Percentiles rank a stretch among this genome's conserved stretches.
These are phyloP conservation scores for Trichonephila clavata DNA, from an alignment of 1,140 invertebrate genomes.

Conservation along the genomic window DNA sequence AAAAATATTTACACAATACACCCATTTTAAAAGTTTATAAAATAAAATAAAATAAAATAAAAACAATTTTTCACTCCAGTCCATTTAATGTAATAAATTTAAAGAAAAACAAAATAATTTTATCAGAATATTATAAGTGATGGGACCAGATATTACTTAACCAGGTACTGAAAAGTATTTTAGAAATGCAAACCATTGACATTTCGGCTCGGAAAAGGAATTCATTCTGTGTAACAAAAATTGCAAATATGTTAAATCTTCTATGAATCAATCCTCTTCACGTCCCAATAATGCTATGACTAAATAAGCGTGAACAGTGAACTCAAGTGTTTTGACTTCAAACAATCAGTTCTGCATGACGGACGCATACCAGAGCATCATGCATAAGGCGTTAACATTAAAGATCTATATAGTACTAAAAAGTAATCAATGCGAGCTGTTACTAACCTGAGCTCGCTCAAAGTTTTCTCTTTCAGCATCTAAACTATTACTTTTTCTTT, in stretches of 20 bases:
- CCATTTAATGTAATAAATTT: background rate
- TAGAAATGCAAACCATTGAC: slow-evolving; percentile 26
- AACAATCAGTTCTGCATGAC: slow-evolving; percentile 75
- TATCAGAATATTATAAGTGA: background rate
- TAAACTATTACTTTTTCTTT: slow-evolving; percentile 75
- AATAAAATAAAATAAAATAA: no score
- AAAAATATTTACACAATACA: no score
- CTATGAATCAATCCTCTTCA: slow-evolving; percentile 49
- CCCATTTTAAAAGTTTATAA: no score
- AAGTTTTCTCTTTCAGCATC: slow-evolving; percentile 78
- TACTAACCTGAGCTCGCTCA: slow-evolving; percentile 78
- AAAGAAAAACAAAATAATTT: background rate
- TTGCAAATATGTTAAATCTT: slow-evolving; percentile 1
- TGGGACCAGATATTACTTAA: background rate
- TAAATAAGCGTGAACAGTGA: slow-evolving; percentile 71
- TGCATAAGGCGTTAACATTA: slow-evolving; percentile 60
- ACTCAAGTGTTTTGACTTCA: slow-evolving; percentile 55
- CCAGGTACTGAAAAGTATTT: background rate
- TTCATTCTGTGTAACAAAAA: background rate
- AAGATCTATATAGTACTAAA: background rate
- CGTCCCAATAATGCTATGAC: slow-evolving; percentile 68
- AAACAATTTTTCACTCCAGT: no score
- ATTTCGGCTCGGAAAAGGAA: background rate
- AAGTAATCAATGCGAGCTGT: slow-evolving; percentile 8
- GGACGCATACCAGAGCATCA: slow-evolving; percentile 33